A percentile compares a stretch with the other conserved stretches of the same genome.
These are phyloP conservation scores for Drosophila lutescens DNA, from an alignment of 2,888 invertebrate species.

Conservation along the genomic window DNA sequence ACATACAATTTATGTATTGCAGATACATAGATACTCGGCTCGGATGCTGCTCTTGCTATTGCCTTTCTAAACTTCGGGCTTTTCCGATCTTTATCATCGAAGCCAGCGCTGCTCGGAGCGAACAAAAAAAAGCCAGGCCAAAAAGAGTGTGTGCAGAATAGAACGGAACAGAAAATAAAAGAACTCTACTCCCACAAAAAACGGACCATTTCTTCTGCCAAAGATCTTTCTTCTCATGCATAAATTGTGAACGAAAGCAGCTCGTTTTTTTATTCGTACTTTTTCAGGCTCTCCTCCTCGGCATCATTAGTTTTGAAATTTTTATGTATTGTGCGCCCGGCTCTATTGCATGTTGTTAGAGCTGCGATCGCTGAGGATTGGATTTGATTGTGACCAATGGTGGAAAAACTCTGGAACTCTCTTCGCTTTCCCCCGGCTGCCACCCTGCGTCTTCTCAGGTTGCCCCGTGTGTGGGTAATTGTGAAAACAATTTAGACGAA, in stretches of 20 bases:
- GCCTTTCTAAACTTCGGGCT: slow-evolving; percentile 76
- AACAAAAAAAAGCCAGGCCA: slow-evolving; percentile 40
- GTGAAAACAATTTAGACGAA: slow-evolving; percentile 73
- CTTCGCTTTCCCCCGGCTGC: slow-evolving; percentile 12
- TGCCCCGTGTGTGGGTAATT: slow-evolving; percentile 64
- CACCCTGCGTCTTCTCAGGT: slow-evolving; percentile 4
- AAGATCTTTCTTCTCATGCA: slow-evolving; percentile 73
- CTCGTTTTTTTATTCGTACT: slow-evolving; percentile 4
- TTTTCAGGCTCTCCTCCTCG: slow-evolving; percentile 16
- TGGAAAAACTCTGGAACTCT: slow-evolving; percentile 20
- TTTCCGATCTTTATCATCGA: slow-evolving; percentile 74
- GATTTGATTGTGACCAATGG: slow-evolving; percentile 57
- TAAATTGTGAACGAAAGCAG: slow-evolving; percentile 68
- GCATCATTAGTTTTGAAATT: slow-evolving; percentile 73
- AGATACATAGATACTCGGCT: slow-evolving; percentile 68
- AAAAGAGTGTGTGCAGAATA: slow-evolving; percentile 6
- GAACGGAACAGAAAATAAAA: slow-evolving; percentile 15
- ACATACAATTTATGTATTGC: slow-evolving; percentile 78
- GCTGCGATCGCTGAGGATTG: slow-evolving; percentile 62
- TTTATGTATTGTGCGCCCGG: slow-evolving; percentile 55
- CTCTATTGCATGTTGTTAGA: slow-evolving; percentile 49
- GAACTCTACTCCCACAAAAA: slow-evolving; percentile 60
- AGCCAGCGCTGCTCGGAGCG: slow-evolving; percentile 39
- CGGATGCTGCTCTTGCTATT: slow-evolving; percentile 55
- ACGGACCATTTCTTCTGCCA: slow-evolving; percentile 61